These are phyloP conservation scores for Deilephila elpenor DNA, from an alignment of 2,888 invertebrate genomes.

Conservation along the genomic window DNA sequence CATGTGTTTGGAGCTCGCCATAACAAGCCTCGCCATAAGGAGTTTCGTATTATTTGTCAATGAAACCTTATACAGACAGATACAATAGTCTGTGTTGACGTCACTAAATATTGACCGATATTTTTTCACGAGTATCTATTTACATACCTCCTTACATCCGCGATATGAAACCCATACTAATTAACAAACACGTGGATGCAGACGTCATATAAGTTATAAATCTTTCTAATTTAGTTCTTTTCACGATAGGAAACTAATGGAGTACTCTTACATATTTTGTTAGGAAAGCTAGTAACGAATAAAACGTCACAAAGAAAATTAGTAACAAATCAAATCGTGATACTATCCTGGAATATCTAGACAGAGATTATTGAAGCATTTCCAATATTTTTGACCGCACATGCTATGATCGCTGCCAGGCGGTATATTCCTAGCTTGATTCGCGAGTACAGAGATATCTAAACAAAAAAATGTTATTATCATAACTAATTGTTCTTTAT, in stretches of 20 bases:
- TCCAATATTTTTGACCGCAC: no score
- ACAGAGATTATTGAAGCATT: no score
- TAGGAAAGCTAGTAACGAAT: no score
- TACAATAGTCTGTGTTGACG: constrained; percentile 47
- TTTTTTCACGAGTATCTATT: constrained; percentile 32
- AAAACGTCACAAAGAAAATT: no score
- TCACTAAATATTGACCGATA: constrained; percentile 45
- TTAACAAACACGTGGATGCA: not conserved
- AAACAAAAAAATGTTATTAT: no score
- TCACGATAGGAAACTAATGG: not conserved
- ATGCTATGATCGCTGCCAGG: no score
- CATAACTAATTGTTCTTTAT: no score
- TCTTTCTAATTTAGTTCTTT: not conserved
- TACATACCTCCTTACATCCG: constrained; percentile 26
- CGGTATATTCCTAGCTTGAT: no score
- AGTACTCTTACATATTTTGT: not conserved
- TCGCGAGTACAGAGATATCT: no score
- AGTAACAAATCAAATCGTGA: no score
- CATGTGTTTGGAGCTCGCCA: constrained; percentile 20
- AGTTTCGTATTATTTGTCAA: constrained; percentile 39
- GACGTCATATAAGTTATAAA: not conserved
- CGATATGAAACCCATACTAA: not conserved
- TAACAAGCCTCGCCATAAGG: constrained; percentile 37
- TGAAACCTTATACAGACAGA: constrained; percentile 40
- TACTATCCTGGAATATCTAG: no score